A percentile compares a stretch with the other conserved stretches of the same genome.
Conservation (phyloP, 1,140 invertebrate species). For the silkworm (Bombyx mori) region DNA sequence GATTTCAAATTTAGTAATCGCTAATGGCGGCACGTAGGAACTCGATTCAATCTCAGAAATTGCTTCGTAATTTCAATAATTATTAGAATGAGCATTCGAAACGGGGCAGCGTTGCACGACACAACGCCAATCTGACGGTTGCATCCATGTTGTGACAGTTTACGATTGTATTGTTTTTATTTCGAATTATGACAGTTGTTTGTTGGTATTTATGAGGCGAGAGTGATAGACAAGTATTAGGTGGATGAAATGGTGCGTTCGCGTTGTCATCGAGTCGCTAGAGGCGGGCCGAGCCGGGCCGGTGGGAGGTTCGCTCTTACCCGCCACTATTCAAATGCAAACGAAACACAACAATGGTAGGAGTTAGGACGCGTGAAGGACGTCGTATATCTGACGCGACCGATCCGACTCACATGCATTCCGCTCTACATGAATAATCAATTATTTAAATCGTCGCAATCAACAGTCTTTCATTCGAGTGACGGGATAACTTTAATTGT, state of each 20-base stretch:
- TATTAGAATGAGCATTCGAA: constrained; percentile 21
- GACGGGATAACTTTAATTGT: constrained; percentile 24
- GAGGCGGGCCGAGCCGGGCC: constrained; percentile 38
- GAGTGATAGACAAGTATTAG: background rate
- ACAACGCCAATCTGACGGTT: no score
- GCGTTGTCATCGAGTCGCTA: constrained; percentile 29
- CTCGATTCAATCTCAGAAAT: constrained; percentile 31
- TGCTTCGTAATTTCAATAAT: constrained; percentile 36
- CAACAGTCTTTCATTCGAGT: constrained; percentile 51
- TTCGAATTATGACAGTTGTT: no score
- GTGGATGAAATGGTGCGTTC: constrained; percentile 14
- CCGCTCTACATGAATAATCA: constrained; percentile 66
- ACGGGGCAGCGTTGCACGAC: constrained; percentile 12
- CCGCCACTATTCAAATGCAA: constrained; percentile 62
- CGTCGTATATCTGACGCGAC: constrained; percentile 62
- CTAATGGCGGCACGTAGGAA: constrained; percentile 26
- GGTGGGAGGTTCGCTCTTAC: constrained; percentile 42
- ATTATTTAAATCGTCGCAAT: constrained; percentile 63
- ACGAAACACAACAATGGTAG: constrained; percentile 63
- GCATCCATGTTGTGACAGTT: no score
- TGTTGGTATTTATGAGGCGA: no score
- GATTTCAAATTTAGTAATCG: background rate
- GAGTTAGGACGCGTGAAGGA: constrained; percentile 69
- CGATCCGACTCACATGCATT: constrained; percentile 60
- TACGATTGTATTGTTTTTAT: no score